Evolutionary conservation across 1,140 invertebrate species (phyloP), one percentile per base, ranked within the genome.

Genomic region (Aphelenchoides avenae): DNA sequence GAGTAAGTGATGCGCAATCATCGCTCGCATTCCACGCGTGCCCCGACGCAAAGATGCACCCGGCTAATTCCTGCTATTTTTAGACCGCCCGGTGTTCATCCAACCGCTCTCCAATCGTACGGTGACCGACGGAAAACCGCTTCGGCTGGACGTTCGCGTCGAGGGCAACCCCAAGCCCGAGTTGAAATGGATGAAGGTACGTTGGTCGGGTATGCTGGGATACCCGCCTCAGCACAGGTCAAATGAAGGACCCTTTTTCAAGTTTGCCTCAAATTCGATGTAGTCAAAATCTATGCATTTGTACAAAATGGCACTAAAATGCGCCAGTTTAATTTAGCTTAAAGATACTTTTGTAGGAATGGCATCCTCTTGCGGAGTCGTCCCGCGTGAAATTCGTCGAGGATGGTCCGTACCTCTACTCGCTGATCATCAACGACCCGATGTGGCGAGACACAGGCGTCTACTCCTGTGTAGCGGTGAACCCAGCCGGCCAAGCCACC

Each of bases 121-220:
- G 81, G 74, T 78, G 27, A 55, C 64, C 20, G 62, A 64, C 22
- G 67, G 88, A 39, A 84, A 85, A 50, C 84, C 82, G 42, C 87
- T 85, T 3, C 82, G 84, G 42, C 80, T 97, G 29, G 86, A 87
- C 72, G 92, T 91, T 37, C 83, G 87, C 44, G 85, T 96, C 37
- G 86, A 85, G 26, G 93, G 91, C 9, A 85, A 89, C 51, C 93
- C 93, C 0, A 86, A 86, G 68, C 92, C 93, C 0, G 88, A 91
- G 61, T 84, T 98, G n/a, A 91, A 89, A 75, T 95, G 89, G 89
- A 93, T 87, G 79, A 95, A 93, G 79, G 69, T 67, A 22, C 11
- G 26, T n/a, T 26, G 33, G 59, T 33, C 31, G n/a, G n/a, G n/a
- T n/a, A n/a, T n/a, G n/a, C n/a, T n/a, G n/a, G n/a, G n/a, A n/a